These are phyloP conservation scores for Heliothis subflexa DNA, from an alignment of 1,140 invertebrate species.

Conservation along the genomic window DNA sequence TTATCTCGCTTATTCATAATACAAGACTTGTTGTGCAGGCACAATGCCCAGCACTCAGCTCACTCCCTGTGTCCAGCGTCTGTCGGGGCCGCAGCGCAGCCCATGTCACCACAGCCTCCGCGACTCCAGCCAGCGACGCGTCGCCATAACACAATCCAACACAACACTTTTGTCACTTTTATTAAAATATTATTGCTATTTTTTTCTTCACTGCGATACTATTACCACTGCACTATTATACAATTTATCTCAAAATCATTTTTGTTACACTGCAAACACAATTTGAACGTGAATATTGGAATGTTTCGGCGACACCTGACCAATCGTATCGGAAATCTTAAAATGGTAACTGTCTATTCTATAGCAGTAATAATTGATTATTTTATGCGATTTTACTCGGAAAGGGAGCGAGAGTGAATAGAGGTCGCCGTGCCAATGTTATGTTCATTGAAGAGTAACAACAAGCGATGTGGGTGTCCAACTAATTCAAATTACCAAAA, in stretches of 20 bases:
- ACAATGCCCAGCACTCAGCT: constrained; percentile 75
- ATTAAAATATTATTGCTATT: constrained; percentile 66
- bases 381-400: constrained; percentile 63
- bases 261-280: constrained; percentile 79
- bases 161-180: constrained; percentile 68
- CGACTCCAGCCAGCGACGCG: constrained; percentile 60
- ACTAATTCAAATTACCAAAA: constrained; percentile 57
- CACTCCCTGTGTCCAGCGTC: constrained; percentile 76
- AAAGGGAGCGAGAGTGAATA: constrained; percentile 71
- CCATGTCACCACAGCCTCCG: constrained; percentile 80
- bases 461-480: constrained; percentile 73
- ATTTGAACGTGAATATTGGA: constrained; percentile 56
- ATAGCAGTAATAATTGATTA: constrained; percentile 46
- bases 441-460: constrained; percentile 85
- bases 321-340: constrained; percentile 52
- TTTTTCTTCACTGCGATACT: constrained; percentile 70
- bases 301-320: constrained; percentile 79
- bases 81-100: constrained; percentile 70
- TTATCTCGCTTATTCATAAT: constrained; percentile 86
- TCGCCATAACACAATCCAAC: constrained; percentile 76
- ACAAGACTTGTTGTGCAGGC: constrained; percentile 79
- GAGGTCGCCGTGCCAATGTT: constrained; percentile 82
- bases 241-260: constrained; percentile 85
- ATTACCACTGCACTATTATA: constrained; percentile 74
- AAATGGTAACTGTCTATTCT: constrained; percentile 47